Evolutionary conservation across 2,888 invertebrate genomes (phyloP).

Genomic region (Scaptomyza flava): DNA sequence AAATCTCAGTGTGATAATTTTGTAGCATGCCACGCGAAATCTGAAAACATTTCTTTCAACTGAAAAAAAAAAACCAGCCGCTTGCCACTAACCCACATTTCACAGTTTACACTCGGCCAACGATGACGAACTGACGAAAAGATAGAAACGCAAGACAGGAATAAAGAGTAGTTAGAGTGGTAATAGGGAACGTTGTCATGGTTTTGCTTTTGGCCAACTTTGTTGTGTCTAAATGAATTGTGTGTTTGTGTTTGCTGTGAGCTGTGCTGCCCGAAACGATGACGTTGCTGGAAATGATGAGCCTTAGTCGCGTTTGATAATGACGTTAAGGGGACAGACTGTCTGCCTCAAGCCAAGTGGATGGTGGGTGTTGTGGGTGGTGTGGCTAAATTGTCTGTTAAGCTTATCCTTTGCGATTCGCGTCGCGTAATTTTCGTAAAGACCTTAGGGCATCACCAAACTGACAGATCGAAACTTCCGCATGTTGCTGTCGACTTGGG

Average conservation of each 20-base stretch:
- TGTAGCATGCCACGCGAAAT: conserved; percentile 69
- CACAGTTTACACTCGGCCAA: conserved; percentile 47
- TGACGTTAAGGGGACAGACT: conserved; percentile 63
- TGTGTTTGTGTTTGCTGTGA: conserved; percentile 25
- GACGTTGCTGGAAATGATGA: conserved; percentile 54
- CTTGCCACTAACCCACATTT: conserved; percentile 73
- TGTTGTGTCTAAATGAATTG: conserved; percentile 61
- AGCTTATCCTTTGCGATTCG: conserved; percentile 58
- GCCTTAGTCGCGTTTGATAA: conserved; percentile 31
- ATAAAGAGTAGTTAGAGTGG: background rate
- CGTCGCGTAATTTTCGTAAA: conserved; percentile 17
- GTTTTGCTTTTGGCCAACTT: conserved; percentile 57
- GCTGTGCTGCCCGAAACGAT: conserved; percentile 46
- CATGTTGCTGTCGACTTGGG: conserved; percentile 46
- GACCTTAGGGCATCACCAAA: conserved; percentile 53
- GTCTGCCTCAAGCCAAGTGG: conserved; percentile 35
- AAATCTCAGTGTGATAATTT: conserved; percentile 74
- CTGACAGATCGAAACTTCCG: conserved; percentile 79
- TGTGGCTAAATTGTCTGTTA: background rate
- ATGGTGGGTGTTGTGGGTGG: background rate
- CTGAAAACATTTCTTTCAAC: conserved; percentile 67
- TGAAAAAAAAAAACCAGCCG: conserved; percentile 47
- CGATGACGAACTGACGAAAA: conserved; percentile 1
- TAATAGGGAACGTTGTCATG: conserved; percentile 30
- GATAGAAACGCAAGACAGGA: background rate